phyloP scores from a whole-genome alignment of 1,140 invertebrate species.

The Agrypnia vestita region DNA sequence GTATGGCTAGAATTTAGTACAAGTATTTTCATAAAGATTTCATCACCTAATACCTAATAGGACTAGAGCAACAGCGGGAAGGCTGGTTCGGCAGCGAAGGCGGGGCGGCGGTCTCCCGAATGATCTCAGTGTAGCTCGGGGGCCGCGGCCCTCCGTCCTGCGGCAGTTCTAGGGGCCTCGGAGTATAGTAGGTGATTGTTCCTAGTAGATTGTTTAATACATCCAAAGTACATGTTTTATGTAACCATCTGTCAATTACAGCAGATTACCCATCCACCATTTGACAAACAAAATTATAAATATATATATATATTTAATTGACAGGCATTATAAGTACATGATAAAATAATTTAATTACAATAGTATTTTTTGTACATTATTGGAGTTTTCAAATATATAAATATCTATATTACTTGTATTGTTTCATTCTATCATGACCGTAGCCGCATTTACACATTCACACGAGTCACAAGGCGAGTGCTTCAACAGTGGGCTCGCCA shows the following conservation, averaged over 20 bases:
- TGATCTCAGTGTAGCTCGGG: conserved; percentile 39
- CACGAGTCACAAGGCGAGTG: no score
- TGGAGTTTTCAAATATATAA: conserved; percentile 73
- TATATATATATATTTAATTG: conserved; percentile 56
- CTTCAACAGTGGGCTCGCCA: no score
- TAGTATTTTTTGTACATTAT: conserved; percentile 74
- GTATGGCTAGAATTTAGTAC: conserved; percentile 56
- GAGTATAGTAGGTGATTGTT: not conserved
- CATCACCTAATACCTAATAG: conserved; percentile 3
- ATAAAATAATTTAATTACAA: conserved; percentile 72
- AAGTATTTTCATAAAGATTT: conserved; percentile 52
- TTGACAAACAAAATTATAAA: conserved; percentile 57
- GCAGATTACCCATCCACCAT: conserved; percentile 55
- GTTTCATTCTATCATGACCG: not conserved
- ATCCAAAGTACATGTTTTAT: no score
- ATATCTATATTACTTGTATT: conserved; percentile 63
- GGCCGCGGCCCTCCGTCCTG: conserved; percentile 25
- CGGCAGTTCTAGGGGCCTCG: not conserved
- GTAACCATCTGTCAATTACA: conserved; percentile 59
- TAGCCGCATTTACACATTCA: no score
- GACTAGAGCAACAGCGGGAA: not conserved
- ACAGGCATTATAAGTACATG: conserved; percentile 62
- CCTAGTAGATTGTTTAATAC: conserved; percentile 48
- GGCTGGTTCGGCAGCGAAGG: not conserved
- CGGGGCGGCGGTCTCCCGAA: conserved; percentile 28